phyloP scores from a whole-genome alignment of 1,140 invertebrate species.

The Bombus picipes region DNA sequence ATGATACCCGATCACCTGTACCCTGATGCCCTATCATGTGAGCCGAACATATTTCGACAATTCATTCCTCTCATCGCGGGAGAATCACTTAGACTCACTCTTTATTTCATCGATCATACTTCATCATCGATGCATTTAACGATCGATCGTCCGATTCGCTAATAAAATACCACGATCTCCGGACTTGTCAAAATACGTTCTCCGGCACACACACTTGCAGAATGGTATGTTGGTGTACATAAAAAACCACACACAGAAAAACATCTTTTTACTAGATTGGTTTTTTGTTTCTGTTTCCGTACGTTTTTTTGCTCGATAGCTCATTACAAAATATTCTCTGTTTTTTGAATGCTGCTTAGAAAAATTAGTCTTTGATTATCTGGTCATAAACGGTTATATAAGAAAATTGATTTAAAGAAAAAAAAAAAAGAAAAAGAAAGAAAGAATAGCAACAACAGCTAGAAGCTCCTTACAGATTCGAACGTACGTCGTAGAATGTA shows the following conservation, averaged over 20 bases:
- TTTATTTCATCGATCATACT: slow-evolving; percentile 20
- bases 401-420: neutral
- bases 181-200: slow-evolving; percentile 76
- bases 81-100: slow-evolving; percentile 1
- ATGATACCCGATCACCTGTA: slow-evolving; percentile 70
- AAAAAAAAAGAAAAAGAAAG: neutral
- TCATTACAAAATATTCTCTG: slow-evolving; percentile 73
- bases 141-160: slow-evolving; percentile 8
- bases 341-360: slow-evolving; percentile 81
- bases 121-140: slow-evolving; percentile 37
- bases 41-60: slow-evolving; percentile 76
- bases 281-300: slow-evolving; percentile 72
- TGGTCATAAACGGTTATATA: slow-evolving; percentile 48
- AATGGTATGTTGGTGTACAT: slow-evolving; percentile 84
- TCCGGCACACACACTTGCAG: slow-evolving; percentile 79
- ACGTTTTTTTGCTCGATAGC: slow-evolving; percentile 71
- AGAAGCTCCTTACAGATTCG: slow-evolving; percentile 50
- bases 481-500: slow-evolving; percentile 4
- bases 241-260: slow-evolving; percentile 80
- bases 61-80: slow-evolving; percentile 13
- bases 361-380: slow-evolving; percentile 74
- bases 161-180: slow-evolving; percentile 11
- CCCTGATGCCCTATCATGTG: slow-evolving; percentile 66
- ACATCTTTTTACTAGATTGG: slow-evolving; percentile 76
- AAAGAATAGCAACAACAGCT: slow-evolving; percentile 17